Conservation (phyloP, 2,888 invertebrate genomes). For the Idaea dimidiata region DNA sequence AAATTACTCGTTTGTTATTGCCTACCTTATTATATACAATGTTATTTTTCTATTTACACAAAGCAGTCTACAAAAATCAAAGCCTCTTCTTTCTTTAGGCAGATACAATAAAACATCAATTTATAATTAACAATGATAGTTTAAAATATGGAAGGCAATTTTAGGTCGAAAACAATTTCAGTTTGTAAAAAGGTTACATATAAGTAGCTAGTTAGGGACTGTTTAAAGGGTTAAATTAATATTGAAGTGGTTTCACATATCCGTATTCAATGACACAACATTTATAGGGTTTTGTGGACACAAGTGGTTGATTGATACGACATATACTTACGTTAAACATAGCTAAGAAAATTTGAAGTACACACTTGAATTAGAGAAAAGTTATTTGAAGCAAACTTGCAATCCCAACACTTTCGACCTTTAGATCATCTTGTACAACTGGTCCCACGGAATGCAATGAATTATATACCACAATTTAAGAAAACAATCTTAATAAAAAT, state of each 20-base stretch:
- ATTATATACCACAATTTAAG: slow-evolving; percentile 38
- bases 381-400: neutral
- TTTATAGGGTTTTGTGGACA: slow-evolving; percentile 15
- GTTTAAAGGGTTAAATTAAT: neutral
- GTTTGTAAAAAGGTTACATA: slow-evolving; percentile 11
- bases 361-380: neutral
- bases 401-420: slow-evolving; percentile 5
- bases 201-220: neutral
- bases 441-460: slow-evolving; percentile 61
- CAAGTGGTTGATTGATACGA: slow-evolving; percentile 11
- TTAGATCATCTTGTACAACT: slow-evolving; percentile 30
- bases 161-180: slow-evolving; percentile 27
- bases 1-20: neutral
- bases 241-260: slow-evolving; percentile 6
- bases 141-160: slow-evolving; percentile 19
- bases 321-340: slow-evolving; percentile 4
- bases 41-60: slow-evolving; percentile 50
- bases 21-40: slow-evolving; percentile 38
- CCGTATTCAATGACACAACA: slow-evolving; percentile 12
- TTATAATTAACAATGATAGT: slow-evolving; percentile 13
- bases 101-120: slow-evolving; percentile 40
- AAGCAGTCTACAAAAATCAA: slow-evolving; percentile 46
- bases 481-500: slow-evolving; percentile 33
- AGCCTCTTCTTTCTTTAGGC: slow-evolving; percentile 41
- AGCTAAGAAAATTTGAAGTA: neutral